Evolutionary conservation across 2,113 vertebrate species (phyloP).

Genomic region (Entelurus aequoreus): DNA sequence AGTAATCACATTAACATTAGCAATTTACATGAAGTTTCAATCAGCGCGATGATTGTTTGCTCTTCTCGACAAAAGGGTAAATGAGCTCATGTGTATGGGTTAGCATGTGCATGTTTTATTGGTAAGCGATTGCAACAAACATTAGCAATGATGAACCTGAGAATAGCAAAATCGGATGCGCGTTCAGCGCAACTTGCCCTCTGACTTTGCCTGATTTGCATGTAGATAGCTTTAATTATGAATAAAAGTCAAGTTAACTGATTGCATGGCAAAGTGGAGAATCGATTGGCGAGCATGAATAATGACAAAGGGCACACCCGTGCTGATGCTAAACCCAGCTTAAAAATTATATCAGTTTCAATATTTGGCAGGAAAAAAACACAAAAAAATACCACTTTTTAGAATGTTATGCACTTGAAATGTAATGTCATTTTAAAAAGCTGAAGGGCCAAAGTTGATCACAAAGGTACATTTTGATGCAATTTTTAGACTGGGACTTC

Average conservation of each 20-base stretch:
- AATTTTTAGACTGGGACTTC: neutral
- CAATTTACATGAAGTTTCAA: slow-evolving; percentile 40
- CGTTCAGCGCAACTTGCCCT: slow-evolving; percentile 56
- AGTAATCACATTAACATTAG: slow-evolving; percentile 40
- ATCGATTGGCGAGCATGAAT: slow-evolving; percentile 73
- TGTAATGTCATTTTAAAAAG: slow-evolving; percentile 23
- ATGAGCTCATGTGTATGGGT: slow-evolving; percentile 16
- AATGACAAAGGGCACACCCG: slow-evolving; percentile 67
- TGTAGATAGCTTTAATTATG: slow-evolving; percentile 79
- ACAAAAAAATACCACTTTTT: slow-evolving; percentile 4
- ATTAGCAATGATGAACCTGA: slow-evolving; percentile 29
- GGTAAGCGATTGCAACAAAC: slow-evolving; percentile 22
- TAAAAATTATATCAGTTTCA: slow-evolving; percentile 36
- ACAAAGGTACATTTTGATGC: slow-evolving; percentile 6
- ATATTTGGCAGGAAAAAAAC: slow-evolving; percentile 36
- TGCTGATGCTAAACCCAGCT: slow-evolving; percentile 51
- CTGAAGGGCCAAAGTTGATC: slow-evolving; percentile 15
- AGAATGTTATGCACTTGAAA: slow-evolving; percentile 2
- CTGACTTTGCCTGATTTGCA: slow-evolving; percentile 72
- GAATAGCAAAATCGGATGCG: slow-evolving; percentile 37
- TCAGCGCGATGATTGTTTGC: slow-evolving; percentile 35
- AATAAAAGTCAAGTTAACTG: slow-evolving; percentile 71
- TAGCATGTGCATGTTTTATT: slow-evolving; percentile 17
- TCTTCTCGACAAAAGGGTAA: slow-evolving; percentile 34
- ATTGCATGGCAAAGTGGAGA: slow-evolving; percentile 66